Evolutionary conservation across 2,113 vertebrate species (phyloP).

Genomic region (Excalfactoria chinensis): DNA sequence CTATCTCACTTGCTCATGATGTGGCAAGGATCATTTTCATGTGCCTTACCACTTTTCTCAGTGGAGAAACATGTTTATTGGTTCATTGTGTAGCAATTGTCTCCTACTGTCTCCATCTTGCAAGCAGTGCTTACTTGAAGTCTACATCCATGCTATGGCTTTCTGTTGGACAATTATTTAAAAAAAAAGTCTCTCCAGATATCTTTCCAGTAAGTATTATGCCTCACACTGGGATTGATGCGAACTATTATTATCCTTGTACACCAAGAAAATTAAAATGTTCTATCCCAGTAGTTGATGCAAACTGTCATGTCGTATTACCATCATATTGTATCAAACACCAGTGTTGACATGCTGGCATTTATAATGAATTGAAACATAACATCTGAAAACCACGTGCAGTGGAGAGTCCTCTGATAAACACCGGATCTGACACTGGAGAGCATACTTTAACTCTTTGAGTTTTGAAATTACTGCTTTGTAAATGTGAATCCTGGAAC

Average conservation of each 20-base stretch:
- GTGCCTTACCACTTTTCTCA: neutral
- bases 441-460: neutral
- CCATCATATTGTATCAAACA: neutral
- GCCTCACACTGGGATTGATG: too few relatives aligned
- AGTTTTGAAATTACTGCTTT: neutral
- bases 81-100: rapidly evolving
- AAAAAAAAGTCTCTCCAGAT: neutral
- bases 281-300: neutral
- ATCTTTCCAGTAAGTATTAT: neutral
- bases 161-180: neutral
- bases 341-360: rapidly evolving
- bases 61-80: neutral
- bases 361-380: neutral
- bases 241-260: neutral
- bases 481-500: neutral
- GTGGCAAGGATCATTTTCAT: neutral
- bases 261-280: neutral
- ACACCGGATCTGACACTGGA: neutral
- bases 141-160: neutral
- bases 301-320: neutral
- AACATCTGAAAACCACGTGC: neutral
- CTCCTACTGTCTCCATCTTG: neutral
- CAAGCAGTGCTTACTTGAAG: neutral
- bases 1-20: neutral
- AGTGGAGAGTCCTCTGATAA: neutral